Evolutionary conservation across 1,140 invertebrate species (phyloP), one percentile per base, ranked within the genome.

Genomic region (Aphelenchoides besseyi): DNA sequence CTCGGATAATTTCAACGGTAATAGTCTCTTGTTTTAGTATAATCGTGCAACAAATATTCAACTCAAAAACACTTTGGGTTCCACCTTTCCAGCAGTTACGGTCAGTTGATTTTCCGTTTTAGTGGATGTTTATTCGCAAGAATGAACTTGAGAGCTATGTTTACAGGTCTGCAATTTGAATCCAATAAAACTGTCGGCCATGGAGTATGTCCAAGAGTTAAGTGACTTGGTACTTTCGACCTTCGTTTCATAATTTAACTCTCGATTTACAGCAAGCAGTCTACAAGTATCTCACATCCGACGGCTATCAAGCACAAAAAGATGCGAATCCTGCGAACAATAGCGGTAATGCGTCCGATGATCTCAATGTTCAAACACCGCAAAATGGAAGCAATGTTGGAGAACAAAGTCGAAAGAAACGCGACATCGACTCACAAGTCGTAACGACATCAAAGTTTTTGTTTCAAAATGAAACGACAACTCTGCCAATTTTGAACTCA

Each of bases 151-250:
- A n/a, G n/a, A n/a, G n/a, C n/a, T n/a, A n/a, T n/a, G n/a, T n/a
- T n/a, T n/a, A n/a, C n/a, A 26, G 12, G 36, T 66, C 3, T 66
- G 63, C 63, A 66, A 66, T 53, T 66, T 66, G 30, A 66, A 66
- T 66, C 63, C 63, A 37, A 37, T 66, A 0, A 26, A 33, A 28
- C 1, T 66, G 8, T 36, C 30, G 12, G 63, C 63, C 0, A 37
- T 66, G 30, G 63, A 66, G 32, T 66, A 33, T 53, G 63, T 53
- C 23, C 36, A 33, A 32, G 63, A 66, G 63, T 37, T 66, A 2
- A 33, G 36, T 29, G 36, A 66, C 16, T 37, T 66, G 63, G 59
- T 61, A 29, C n/a, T 16, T 18, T 61, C 2, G n/a, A n/a, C 26
- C n/a, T 61, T 1, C 16, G 30, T 61, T 52, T 1, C 16, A 29